Evolutionary conservation across 2,113 vertebrate genomes (phyloP), one percentile per base, ranked within the genome.

Genomic region (Rhinoderma darwinii): DNA sequence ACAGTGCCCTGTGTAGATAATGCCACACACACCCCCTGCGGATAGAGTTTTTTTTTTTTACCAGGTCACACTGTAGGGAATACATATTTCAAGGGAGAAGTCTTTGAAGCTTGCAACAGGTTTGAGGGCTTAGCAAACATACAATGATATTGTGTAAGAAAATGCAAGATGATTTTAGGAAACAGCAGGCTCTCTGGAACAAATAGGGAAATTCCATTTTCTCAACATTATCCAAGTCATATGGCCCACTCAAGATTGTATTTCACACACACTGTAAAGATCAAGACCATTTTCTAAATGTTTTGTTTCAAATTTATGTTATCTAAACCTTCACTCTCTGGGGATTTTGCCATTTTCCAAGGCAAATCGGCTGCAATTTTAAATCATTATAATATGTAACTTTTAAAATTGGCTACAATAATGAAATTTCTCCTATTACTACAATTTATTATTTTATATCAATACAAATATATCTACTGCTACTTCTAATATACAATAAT

Each of bases 171-270:
- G 25, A 66, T 68, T 82, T 82, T 32, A 32, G 56, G 27, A 82
- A 82, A 82, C 56, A 63, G 59, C 39, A 66, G 79, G 61, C 39
- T 47, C 22, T 68, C 41, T 82, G 80, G 80, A 82, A 82, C 80
- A 82, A 68, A 47, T 14, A 82, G 61, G 10, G 8, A 82, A 82
- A 82, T 68, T 82, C 61, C 80, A 82, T 82, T 68, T 82, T 81
- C 37, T 43, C 56, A 35, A 39, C 30, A 59, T 81, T 81, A 66
- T 82, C 80, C 80, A 66, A 82, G 61, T 82, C 80, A 68, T 82
- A 68, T 68, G 61, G 80, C 32, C 61, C 32, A 32, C 25, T 47
- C 18, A 68, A 35, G 68, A 44, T 82, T 82, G 25, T 82, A 18
- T 82, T 44, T 82, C 22, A 47, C 10, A 68, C 17, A 82, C 61